A percentile compares a stretch with the other conserved stretches of the same genome.
Conservation (phyloP, 2,113 vertebrate species). For the Bothrops jararaca region DNA sequence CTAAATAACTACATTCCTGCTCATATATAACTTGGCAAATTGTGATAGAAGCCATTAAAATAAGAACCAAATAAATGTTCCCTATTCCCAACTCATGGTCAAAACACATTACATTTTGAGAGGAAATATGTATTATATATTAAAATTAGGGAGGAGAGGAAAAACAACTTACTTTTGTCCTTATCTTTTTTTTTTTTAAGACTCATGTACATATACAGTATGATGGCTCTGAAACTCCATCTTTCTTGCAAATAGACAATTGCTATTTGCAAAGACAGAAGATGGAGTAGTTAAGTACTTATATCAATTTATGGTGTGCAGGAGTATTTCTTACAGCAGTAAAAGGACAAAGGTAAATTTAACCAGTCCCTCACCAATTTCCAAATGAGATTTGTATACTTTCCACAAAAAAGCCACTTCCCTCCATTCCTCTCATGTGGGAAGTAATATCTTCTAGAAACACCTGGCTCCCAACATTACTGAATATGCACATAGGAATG, state of each 20-base stretch:
- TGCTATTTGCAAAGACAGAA: background rate
- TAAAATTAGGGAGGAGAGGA: background rate
- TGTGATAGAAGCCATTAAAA: background rate
- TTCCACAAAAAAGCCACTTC: background rate
- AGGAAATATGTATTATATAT: background rate
- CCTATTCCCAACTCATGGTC: background rate
- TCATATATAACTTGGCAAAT: background rate
- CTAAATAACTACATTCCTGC: background rate
- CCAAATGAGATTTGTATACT: background rate
- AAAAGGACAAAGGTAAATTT: background rate
- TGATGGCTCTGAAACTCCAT: background rate
- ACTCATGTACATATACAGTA: background rate
- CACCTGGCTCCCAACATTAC: background rate
- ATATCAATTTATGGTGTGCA: background rate
- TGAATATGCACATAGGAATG: background rate
- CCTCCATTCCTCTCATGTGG: background rate
- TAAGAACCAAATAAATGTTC: background rate
- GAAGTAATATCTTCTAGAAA: background rate
- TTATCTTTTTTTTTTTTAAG: background rate
- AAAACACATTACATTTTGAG: background rate
- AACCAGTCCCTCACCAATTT: background rate
- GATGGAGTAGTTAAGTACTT: background rate
- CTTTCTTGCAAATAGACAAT: background rate
- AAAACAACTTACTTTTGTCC: background rate
- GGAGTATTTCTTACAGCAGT: background rate